These are phyloP conservation scores for Magallana ariakensis DNA, from an alignment of 1,140 invertebrate species.

Conservation along the genomic window DNA sequence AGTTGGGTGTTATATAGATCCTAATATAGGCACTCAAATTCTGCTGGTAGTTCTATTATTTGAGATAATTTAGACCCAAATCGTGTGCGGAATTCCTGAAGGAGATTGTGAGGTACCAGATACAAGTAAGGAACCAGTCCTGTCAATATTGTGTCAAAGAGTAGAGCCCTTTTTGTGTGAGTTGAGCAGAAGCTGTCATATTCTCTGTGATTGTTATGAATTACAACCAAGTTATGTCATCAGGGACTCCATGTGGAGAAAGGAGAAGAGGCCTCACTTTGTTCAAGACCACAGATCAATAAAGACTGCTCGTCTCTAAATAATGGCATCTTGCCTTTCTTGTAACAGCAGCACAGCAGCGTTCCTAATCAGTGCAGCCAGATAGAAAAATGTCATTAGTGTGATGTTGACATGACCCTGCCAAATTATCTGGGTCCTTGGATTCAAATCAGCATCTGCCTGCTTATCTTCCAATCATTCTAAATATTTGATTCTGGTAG, in stretches of 20 bases:
- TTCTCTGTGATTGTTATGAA: background rate
- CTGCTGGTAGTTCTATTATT: background rate
- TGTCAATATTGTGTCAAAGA: slow-evolving; percentile 15
- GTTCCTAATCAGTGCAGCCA: background rate
- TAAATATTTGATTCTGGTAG: too few relatives aligned
- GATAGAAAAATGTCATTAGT: background rate
- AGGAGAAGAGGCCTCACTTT: background rate
- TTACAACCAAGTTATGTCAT: slow-evolving; percentile 15
- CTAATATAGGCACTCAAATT: background rate
- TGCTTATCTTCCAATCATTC: too few relatives aligned
- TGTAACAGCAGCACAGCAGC: background rate
- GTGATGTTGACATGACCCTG: background rate
- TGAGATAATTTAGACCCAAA: background rate
- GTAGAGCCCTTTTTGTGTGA: background rate
- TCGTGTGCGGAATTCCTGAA: background rate
- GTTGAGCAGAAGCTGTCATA: background rate
- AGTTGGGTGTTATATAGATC: background rate
- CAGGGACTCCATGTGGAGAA: background rate
- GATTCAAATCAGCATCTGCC: too few relatives aligned
- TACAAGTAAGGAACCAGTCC: background rate
- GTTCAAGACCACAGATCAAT: slow-evolving; percentile 11
- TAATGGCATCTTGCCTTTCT: slow-evolving; percentile 5
- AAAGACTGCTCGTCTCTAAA: background rate
- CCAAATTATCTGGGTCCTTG: background rate
- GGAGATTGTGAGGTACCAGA: background rate